Evolutionary conservation across 2,113 vertebrate genomes (phyloP).

Genomic region (Bufo gargarizans): DNA sequence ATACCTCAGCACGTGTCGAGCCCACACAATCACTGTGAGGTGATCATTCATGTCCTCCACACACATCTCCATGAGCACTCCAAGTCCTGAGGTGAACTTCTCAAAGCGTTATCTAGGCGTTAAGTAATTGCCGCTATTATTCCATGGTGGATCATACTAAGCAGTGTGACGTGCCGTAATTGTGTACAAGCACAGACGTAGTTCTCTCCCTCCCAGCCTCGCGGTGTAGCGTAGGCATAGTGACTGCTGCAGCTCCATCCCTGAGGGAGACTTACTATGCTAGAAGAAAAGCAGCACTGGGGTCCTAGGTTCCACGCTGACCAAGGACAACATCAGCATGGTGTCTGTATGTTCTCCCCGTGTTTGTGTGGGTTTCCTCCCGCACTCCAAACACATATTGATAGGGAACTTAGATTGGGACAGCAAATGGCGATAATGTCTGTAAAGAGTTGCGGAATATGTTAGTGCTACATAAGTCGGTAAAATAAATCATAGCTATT

Average conservation of each 20-base stretch:
- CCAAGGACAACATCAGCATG: too few relatives aligned
- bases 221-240: neutral
- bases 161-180: neutral
- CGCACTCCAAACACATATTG: too few relatives aligned
- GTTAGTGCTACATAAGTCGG: too few relatives aligned
- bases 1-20: neutral
- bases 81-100: slow-evolving; percentile 11
- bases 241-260: neutral
- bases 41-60: slow-evolving; percentile 6
- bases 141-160: neutral
- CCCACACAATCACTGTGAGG: neutral
- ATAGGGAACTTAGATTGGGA: too few relatives aligned
- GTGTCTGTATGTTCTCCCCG: too few relatives aligned
- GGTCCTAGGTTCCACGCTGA: too few relatives aligned
- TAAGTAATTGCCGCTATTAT: slow-evolving; percentile 3
- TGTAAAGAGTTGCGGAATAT: too few relatives aligned
- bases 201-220: neutral
- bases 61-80: neutral
- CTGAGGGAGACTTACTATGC: neutral
- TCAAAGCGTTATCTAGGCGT: neutral
- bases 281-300: too few relatives aligned
- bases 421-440: too few relatives aligned
- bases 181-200: neutral
- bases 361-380: too few relatives aligned
- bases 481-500: too few relatives aligned